Conservation (phyloP, 2,113 vertebrate species). For the Mormyrus lacerda region DNA sequence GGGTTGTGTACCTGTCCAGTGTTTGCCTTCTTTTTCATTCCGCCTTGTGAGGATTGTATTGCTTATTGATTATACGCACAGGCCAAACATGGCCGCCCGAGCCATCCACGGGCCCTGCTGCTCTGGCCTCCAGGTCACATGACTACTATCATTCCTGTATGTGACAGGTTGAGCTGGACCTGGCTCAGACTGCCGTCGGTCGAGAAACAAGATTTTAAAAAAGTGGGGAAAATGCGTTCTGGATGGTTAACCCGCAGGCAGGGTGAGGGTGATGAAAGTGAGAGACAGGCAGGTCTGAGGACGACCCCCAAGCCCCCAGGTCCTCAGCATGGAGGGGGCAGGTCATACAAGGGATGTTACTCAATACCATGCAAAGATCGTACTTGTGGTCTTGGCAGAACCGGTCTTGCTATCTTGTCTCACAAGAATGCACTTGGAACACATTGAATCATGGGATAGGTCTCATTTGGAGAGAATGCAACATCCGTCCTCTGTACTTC, state of each 20-base stretch:
- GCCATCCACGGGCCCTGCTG: neutral
- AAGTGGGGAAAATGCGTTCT: neutral
- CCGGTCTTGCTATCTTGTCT: too few relatives aligned
- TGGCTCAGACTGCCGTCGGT: neutral
- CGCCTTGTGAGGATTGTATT: neutral
- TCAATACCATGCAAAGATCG: neutral
- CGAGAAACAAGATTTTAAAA: neutral
- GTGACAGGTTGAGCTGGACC: neutral
- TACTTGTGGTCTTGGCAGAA: too few relatives aligned
- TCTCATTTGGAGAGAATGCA: too few relatives aligned
- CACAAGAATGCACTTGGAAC: too few relatives aligned
- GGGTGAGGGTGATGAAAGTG: neutral
- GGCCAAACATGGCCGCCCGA: neutral
- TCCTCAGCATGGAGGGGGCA: neutral
- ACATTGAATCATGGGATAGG: too few relatives aligned
- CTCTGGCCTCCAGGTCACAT: neutral
- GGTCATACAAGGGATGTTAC: neutral
- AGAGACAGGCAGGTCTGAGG: neutral
- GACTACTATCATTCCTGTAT: neutral
- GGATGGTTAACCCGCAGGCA: neutral
- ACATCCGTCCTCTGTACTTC: neutral
- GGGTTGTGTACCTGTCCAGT: constrained; percentile 8
- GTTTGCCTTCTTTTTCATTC: constrained; percentile 5
- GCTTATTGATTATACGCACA: constrained; percentile 32
- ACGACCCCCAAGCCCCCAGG: too few relatives aligned